These are phyloP conservation scores for Apamea monoglypha DNA, from an alignment of 2,888 invertebrate species.

Conservation along the genomic window DNA sequence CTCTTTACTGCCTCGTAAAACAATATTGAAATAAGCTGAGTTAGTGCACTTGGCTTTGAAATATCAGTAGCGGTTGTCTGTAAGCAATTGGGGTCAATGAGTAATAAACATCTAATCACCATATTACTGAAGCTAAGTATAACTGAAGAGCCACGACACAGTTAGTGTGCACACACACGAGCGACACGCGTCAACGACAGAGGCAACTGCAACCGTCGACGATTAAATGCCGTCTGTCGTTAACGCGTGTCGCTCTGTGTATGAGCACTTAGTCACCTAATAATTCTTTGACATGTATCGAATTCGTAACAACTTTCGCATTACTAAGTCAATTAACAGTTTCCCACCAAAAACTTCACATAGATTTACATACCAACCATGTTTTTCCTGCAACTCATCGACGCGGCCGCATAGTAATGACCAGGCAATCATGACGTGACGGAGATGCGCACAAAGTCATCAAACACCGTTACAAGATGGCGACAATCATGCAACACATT, in stretches of 20 bases:
- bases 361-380: constrained; percentile 35
- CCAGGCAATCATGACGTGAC: constrained; percentile 58
- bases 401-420: constrained; percentile 51
- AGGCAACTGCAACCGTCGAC: too few species aligned
- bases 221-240: too few species aligned
- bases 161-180: not conserved
- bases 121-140: not conserved
- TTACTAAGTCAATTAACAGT: not conserved
- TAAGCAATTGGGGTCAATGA: not conserved
- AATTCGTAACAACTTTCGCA: constrained; percentile 1
- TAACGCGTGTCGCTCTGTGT: too few species aligned
- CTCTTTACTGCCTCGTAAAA: not conserved
- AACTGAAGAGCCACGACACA: not conserved
- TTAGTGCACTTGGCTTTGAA: not conserved
- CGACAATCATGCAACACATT: constrained; percentile 55
- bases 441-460: constrained; percentile 54
- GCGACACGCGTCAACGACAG: too few species aligned
- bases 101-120: constrained; percentile 4
- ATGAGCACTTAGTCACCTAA: not conserved
- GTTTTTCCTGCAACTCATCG: constrained; percentile 49
- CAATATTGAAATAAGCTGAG: not conserved
- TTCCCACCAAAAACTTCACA: constrained; percentile 26
- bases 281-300: not conserved
- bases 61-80: not conserved
- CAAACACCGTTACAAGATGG: constrained; percentile 64